Conservation (phyloP, 2,113 vertebrate species). For the Ailurus styani region DNA sequence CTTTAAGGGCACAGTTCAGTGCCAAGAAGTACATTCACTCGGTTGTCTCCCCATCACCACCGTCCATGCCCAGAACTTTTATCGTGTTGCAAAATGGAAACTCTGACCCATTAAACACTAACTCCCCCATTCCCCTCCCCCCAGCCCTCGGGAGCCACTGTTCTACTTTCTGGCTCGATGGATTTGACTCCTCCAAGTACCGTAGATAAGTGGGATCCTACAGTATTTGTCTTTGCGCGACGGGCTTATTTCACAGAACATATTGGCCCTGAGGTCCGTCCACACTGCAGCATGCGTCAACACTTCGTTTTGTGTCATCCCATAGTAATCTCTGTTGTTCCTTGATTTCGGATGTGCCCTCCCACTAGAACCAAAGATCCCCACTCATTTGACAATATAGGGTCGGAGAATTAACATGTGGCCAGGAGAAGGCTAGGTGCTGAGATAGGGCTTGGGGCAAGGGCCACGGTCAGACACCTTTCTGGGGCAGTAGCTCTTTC, state of each 20-base stretch:
- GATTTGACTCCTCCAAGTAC: neutral
- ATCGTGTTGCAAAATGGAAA: neutral
- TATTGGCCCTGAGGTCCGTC: neutral
- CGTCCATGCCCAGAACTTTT: neutral
- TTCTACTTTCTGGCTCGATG: neutral
- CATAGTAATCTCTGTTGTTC: neutral
- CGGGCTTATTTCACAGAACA: neutral
- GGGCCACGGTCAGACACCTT: too few species aligned
- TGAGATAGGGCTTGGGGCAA: neutral
- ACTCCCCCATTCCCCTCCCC: fast-evolving
- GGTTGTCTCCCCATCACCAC: neutral
- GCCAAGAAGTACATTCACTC: neutral
- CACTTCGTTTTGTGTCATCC: neutral
- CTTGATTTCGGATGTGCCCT: neutral
- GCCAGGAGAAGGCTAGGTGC: too few species aligned
- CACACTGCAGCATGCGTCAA: neutral
- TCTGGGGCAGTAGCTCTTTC: neutral
- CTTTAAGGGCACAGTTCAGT: neutral
- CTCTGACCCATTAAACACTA: neutral
- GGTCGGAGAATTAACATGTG: neutral
- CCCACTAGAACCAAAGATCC: neutral
- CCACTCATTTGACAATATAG: neutral
- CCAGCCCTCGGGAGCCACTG: too few species aligned
- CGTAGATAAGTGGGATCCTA: neutral
- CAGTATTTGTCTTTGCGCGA: neutral